These are phyloP conservation scores for Cyphomyrmex costatus DNA, from an alignment of 1,140 invertebrate genomes.

Conservation along the genomic window DNA sequence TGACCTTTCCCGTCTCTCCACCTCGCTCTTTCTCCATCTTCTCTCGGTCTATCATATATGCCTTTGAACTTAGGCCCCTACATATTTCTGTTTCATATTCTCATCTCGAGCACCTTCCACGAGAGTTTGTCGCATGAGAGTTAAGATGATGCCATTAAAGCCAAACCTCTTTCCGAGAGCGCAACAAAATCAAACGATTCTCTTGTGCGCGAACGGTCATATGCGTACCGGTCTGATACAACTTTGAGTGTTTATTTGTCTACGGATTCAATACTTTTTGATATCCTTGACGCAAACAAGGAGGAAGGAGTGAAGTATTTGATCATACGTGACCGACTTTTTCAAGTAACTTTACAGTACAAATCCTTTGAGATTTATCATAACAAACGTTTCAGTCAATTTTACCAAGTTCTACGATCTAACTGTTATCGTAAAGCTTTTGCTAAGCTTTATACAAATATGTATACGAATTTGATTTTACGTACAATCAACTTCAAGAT, in stretches of 20 bases:
- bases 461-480: neutral
- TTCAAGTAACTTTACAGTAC: conserved; percentile 30
- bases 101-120: conserved; percentile 56
- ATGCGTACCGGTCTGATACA: neutral
- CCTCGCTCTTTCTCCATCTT: neutral
- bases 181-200: conserved; percentile 51
- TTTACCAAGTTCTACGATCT: conserved; percentile 5
- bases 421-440: conserved; percentile 15
- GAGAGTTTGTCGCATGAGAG: conserved; percentile 52
- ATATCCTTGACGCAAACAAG: conserved; percentile 43
- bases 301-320: conserved; percentile 33
- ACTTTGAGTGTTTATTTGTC: conserved; percentile 6
- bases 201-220: neutral
- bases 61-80: conserved; percentile 9
- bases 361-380: conserved; percentile 16
- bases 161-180: conserved; percentile 36
- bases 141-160: conserved; percentile 58
- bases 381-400: conserved; percentile 23
- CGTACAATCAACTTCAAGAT: neutral
- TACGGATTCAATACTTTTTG: conserved; percentile 27
- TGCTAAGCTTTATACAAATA: neutral
- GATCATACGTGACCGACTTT: conserved; percentile 57
- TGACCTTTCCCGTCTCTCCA: conserved; percentile 50
- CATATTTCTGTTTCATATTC: conserved; percentile 54
- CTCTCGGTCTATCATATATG: conserved; percentile 48